Evolutionary conservation across 2,797 vertebrate genomes (phyloP), one percentile per base, ranked within the genome.

Genomic region (Trichosurus vulpecula): DNA sequence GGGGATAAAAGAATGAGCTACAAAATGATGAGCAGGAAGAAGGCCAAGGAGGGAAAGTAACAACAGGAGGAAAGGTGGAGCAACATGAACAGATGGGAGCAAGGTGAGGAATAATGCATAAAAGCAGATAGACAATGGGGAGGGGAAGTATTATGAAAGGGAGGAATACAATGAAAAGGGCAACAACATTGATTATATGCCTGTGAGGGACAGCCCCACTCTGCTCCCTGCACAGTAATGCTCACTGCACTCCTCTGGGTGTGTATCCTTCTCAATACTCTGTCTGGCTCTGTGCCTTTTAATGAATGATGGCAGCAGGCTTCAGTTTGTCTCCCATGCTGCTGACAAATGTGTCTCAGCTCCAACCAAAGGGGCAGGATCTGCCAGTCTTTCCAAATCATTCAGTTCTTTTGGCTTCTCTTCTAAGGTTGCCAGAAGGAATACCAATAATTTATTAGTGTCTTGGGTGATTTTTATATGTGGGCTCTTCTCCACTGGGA

Each of bases 401-500:
- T 11, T 52, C 91, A 81, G 74, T 91, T 54, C 81, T 3, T 81
- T 54, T 95, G 0, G 74, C 74, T 92, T 92, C 93, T 92, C 22
- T 87, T 94, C 61, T 90, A 95, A 12, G 56, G 16, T 47, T 95
- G 13, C 19, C 41, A 92, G 31, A 93, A 95, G 92, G 27, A 95
- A 91, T 92, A n/a, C 2, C 41, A 97, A 90, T 58, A 94, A 94
- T 61, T 89, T 87, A 13, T 1, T 4, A 54, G 6, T 90, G 5
- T 58, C 51, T 61, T 91, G 31, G 93, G 55, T 90, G 8, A 95
- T 51, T 61, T 81, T 81, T 91, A 57, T 25, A 61, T 93, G 54
- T 54, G 31, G 12, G 56, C 52, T 31, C 31, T 94, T 74, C 87
- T 35, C 6, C 87, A 2, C 54, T 58, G 1, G 2, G 22, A 93